Evolutionary conservation across 2,113 vertebrate genomes (phyloP).

Genomic region (Syngnathoides biaculeatus): DNA sequence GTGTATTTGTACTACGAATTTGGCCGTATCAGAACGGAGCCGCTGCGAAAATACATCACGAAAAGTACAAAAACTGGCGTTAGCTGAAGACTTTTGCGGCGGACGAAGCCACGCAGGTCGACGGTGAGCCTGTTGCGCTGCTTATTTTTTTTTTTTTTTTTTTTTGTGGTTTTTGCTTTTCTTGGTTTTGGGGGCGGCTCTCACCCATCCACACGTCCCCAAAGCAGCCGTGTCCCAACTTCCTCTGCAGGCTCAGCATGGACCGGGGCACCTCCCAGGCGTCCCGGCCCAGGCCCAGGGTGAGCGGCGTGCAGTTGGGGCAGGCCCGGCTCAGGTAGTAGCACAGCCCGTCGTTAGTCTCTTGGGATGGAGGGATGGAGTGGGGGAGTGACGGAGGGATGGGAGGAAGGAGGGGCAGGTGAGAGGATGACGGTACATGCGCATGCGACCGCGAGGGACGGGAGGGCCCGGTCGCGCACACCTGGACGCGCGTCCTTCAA

Average conservation of each 20-base stretch:
- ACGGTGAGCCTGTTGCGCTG: no score
- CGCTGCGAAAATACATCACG: not conserved
- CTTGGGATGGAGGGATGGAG: conserved; percentile 53
- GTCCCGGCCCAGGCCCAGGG: conserved; percentile 87
- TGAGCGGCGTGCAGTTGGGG: conserved; percentile 83
- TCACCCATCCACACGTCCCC: conserved; percentile 97
- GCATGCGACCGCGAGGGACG: conserved; percentile 53
- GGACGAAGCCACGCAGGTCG: not conserved
- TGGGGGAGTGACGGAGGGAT: conserved; percentile 19
- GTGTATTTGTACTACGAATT: not conserved
- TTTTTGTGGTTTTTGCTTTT: no score
- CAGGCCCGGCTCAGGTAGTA: conserved; percentile 82
- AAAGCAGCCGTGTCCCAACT: conserved; percentile 94
- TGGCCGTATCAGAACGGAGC: not conserved
- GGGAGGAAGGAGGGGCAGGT: conserved; percentile 17
- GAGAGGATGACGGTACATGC: conserved; percentile 68
- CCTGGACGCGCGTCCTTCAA: conserved; percentile 29
- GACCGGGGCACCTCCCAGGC: conserved; percentile 89
- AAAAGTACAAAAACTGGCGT: not conserved
- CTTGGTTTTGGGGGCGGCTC: no score
- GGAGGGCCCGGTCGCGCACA: conserved; percentile 42
- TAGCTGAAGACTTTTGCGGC: not conserved
- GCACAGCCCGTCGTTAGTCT: conserved; percentile 88
- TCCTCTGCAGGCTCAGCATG: conserved; percentile 76
- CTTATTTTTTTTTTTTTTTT: not conserved